Base-by-base conservation (phyloP, 2,888 invertebrate species). In the Drosophila monieri region DNA sequence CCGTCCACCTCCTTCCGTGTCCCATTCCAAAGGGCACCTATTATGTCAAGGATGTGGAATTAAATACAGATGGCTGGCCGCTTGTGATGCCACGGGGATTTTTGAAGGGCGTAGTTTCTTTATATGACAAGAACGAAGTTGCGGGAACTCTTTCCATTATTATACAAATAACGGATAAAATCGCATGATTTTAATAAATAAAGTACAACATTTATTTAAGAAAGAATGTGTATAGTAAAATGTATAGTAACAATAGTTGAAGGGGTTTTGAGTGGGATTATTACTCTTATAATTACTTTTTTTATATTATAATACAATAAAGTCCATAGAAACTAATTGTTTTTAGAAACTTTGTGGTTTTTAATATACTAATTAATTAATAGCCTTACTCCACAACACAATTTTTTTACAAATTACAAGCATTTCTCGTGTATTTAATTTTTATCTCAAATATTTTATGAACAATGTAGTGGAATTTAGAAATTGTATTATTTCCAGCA, bases 31-130 rank as follows among this genome's bases (percentile, higher is more conserved):
- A 60, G 23, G 47, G 60, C 4, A 14, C 15, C 0, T 61, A 48
- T 3, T 59, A 60, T 6, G 1, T 60, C 0, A 61, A 61, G 46
- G 53, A 65, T 3, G 27, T 64, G n/a, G 25, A 30, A 0, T 0
- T 9, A 0, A 18, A 65, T 5, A 46, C 65, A 3, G 37, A 65
- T n/a, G 9, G 39, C 15, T 64, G 46, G 52, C 65, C 64, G 0
- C 1, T 2, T 0, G 14, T 53, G 1, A 32, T 64, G 32, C 64
- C 53, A 0, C 10, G 65, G 3, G 64, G 64, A 2, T 23, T 52
- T 8, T 3, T 64, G 12, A 53, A 53, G 12, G 30, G 30, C 3
- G 23, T 64, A 2, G 46, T 2, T 1, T 44, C 14, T 0, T 2
- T 64, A 5, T 32, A 30, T n/a, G 39, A 47, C 8, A 12, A 12